Evolutionary conservation across 2,888 invertebrate genomes (phyloP).

Genomic region (Odontothrips loti): DNA sequence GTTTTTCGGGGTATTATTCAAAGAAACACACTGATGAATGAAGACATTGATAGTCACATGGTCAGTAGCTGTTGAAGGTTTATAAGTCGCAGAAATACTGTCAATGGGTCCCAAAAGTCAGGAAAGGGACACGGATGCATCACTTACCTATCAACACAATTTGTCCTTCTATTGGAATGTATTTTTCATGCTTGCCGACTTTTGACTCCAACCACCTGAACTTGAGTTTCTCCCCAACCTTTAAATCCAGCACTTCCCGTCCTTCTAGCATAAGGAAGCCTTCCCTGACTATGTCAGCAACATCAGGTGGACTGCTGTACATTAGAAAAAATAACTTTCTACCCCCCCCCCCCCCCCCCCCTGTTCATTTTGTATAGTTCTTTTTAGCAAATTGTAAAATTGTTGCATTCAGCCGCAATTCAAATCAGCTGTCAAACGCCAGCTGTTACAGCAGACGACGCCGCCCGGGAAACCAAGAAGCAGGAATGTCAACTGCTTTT

Average conservation of each 20-base stretch:
- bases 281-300: neutral
- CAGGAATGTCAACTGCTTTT: neutral
- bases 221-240: neutral
- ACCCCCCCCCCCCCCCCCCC: neutral
- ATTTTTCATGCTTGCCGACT: neutral
- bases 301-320: neutral
- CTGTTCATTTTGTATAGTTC: neutral
- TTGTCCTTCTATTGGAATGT: neutral
- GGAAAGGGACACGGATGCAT: no score
- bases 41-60: no score
- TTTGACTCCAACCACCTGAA: neutral
- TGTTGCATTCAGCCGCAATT: neutral
- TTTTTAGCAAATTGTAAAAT: neutral
- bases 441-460: neutral
- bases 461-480: neutral
- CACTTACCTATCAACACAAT: neutral
- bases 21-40: no score
- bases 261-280: neutral
- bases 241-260: neutral
- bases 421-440: neutral
- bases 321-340: neutral
- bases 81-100: no score
- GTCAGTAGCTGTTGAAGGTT: no score
- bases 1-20: no score
- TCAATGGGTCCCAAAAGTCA: no score